Conservation (phyloP, 2,888 invertebrate genomes). For the Mesorhabditis spiculigera region DNA sequence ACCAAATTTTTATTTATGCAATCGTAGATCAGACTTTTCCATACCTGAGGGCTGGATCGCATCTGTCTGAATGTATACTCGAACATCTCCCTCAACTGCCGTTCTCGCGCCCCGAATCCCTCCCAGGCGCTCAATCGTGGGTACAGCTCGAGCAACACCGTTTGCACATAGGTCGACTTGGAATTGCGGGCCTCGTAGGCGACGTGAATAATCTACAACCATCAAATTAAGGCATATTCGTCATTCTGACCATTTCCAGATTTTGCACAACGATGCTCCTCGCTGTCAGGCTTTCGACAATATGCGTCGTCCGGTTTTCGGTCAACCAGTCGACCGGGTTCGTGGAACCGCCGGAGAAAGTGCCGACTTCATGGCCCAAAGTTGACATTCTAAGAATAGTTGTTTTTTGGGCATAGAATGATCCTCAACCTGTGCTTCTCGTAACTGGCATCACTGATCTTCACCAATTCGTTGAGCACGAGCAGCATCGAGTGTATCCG, state of each 20-base stretch:
- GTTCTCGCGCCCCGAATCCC: slow-evolving; percentile 14
- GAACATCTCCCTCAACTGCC: too few species aligned
- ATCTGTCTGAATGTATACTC: slow-evolving; percentile 11
- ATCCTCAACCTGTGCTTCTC: slow-evolving; percentile 42
- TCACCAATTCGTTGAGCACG: slow-evolving; percentile 85
- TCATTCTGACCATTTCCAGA: too few species aligned
- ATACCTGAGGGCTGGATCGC: slow-evolving; percentile 20
- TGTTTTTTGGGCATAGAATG: too few species aligned
- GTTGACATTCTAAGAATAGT: not conserved
- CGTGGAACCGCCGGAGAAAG: slow-evolving; percentile 11
- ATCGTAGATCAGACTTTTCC: slow-evolving; percentile 18
- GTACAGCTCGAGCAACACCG: slow-evolving; percentile 78
- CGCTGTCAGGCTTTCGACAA: too few species aligned
- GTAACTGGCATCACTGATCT: slow-evolving; percentile 60
- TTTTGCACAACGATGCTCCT: too few species aligned
- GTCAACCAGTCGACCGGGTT: slow-evolving; percentile 8
- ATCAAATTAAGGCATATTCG: too few species aligned
- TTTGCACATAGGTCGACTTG: slow-evolving; percentile 78
- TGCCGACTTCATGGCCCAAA: slow-evolving; percentile 47
- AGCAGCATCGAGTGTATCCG: slow-evolving; percentile 86
- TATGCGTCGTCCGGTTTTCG: not conserved
- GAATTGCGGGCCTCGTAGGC: slow-evolving; percentile 72
- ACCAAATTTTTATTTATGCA: slow-evolving; percentile 13
- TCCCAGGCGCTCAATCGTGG: slow-evolving; percentile 65
- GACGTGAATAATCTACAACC: slow-evolving; percentile 25